phyloP scores from a whole-genome alignment of 2,797 vertebrate species.

The Neomorphus geoffroyi region DNA sequence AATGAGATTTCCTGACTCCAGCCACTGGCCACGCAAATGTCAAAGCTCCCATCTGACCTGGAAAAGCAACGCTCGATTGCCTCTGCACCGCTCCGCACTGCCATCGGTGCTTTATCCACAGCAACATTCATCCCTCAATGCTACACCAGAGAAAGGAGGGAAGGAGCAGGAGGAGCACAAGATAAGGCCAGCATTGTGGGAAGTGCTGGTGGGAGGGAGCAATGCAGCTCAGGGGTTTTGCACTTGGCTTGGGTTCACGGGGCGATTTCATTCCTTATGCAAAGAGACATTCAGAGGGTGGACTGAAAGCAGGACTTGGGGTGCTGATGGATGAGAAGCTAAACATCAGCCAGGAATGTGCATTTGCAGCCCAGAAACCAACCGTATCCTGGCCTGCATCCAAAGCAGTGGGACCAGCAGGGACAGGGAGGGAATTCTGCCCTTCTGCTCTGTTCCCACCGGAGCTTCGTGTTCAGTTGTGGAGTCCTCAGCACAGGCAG shows the following conservation, averaged over 20 bases:
- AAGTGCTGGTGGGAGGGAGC: background rate
- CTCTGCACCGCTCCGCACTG: background rate
- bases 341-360: too few species aligned
- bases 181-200: background rate
- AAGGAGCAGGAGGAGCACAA: background rate
- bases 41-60: background rate
- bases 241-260: background rate
- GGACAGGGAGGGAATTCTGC: too few species aligned
- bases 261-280: background rate
- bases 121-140: background rate
- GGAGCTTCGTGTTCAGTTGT: too few species aligned
- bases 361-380: too few species aligned
- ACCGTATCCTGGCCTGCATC: too few species aligned
- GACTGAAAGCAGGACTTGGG: too few species aligned
- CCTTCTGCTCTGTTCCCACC: too few species aligned
- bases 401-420: too few species aligned
- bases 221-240: background rate
- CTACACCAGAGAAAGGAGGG: background rate
- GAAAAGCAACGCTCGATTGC: background rate
- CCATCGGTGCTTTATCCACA: background rate
- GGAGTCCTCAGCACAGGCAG: too few species aligned
- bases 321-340: too few species aligned
- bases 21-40: background rate
- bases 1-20: slow-evolving; percentile 20
- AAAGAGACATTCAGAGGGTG: background rate